Conservation (phyloP, 2,113 vertebrate genomes). For the Fulica atra region DNA sequence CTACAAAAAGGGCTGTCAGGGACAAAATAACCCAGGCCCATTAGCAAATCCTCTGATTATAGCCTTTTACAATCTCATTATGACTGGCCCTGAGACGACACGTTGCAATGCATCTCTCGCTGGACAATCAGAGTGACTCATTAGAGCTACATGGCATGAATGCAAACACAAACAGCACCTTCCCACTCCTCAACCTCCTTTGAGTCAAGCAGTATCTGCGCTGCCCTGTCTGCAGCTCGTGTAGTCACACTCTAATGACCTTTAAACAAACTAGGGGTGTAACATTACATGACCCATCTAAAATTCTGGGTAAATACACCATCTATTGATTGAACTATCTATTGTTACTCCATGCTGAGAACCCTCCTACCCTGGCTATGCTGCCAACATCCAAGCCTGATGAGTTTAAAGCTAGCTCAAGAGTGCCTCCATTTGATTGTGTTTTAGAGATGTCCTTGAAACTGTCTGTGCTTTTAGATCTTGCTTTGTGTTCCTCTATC, state of each 20-base stretch:
- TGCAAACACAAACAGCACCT: not conserved
- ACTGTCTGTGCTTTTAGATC: not conserved
- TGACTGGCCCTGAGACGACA: not conserved
- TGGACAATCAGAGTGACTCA: conserved; percentile 15
- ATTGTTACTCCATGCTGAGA: not conserved
- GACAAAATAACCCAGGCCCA: not conserved
- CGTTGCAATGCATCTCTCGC: not conserved
- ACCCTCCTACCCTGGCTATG: not conserved
- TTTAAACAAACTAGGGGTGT: not conserved
- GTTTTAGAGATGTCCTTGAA: not conserved
- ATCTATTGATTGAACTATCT: not conserved
- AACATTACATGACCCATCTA: not conserved
- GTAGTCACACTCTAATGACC: not conserved
- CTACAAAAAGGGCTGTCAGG: not conserved
- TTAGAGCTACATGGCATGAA: not conserved
- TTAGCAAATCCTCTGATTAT: conserved; percentile 10
- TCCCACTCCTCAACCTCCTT: not conserved
- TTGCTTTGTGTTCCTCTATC: not conserved
- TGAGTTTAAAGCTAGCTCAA: not conserved
- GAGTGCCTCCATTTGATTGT: not conserved
- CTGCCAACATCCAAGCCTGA: not conserved
- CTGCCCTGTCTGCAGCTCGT: not conserved
- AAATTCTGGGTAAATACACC: not conserved
- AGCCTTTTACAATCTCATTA: not conserved
- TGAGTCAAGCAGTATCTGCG: not conserved